These are phyloP conservation scores for Keiferia lycopersicella DNA, from an alignment of 2,888 invertebrate species.

Conservation along the genomic window DNA sequence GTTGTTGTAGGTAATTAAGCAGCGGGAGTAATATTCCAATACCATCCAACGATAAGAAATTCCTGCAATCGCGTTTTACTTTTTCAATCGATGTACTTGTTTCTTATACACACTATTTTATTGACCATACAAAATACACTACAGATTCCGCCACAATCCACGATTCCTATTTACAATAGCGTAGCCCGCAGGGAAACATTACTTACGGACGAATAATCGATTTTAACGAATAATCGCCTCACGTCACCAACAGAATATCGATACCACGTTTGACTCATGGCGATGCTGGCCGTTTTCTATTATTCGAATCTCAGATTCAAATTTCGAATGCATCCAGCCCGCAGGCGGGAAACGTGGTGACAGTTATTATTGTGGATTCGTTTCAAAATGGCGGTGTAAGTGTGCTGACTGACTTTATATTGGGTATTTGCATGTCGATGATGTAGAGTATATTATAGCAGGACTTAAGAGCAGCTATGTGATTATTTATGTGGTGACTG, in stretches of 20 bases:
- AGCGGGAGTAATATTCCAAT: too few species aligned
- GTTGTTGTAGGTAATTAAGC: too few species aligned
- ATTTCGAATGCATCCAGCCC: conserved; percentile 41
- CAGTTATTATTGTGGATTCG: conserved; percentile 22
- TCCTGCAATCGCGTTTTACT: too few species aligned
- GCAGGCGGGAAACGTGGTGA: conserved; percentile 19
- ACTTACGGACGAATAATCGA: conserved; percentile 61
- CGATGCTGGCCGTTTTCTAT: conserved; percentile 61
- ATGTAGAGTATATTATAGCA: not conserved
- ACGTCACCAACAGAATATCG: conserved; percentile 55
- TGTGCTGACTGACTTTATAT: conserved; percentile 22
- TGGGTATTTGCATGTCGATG: conserved; percentile 15
- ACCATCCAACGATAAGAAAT: too few species aligned
- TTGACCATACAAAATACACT: too few species aligned
- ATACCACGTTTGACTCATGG: conserved; percentile 52
- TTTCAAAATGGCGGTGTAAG: not conserved
- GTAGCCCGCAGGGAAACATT: conserved; percentile 57
- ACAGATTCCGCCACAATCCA: conserved; percentile 31
- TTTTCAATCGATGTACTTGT: too few species aligned
- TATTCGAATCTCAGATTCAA: conserved; percentile 44
- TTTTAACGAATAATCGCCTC: conserved; percentile 59
- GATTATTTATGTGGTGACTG: too few species aligned
- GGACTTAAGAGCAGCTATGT: not conserved
- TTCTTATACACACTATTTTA: too few species aligned
- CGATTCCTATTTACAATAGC: conserved; percentile 48